Evolutionary conservation across 2,888 invertebrate genomes (phyloP), one percentile per base, ranked within the genome.

Genomic region (Sussaba pulchella): DNA sequence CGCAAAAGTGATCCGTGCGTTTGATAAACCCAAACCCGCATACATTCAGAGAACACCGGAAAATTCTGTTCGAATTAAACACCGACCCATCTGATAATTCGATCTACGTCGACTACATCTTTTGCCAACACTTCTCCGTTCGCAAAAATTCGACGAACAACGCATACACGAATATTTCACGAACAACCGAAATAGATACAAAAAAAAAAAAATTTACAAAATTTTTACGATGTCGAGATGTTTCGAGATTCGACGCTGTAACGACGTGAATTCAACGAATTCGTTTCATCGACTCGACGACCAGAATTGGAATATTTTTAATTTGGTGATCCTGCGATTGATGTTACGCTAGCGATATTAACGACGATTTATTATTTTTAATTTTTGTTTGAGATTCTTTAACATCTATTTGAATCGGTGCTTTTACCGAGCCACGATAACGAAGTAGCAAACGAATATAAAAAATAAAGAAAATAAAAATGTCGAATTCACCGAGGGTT

Each of bases 401-500:
- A 8, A 24, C 24, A 19, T 61, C 19, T 41, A 39, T 41, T 61
- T 36, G 9, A 10, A 6, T 31, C n/a, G 17, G 39, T n/a, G 26
- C 8, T 2, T 41, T 36, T 59, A 1, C 12, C 8, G 36, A 57
- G 31, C 52, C 24, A 31, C 31, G 39, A 36, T 39, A 61, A 61
- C 8, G 10, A 41, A 41, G n/a, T 5, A 31, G 6, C 2, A 39
- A 10, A 10, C 2, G 43, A 61, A 47, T 10, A 12, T 17, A 57
- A 31, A 21, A 14, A 59, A 64, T 19, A 3, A 14, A 17, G 19
- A 4, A 19, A 9, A 10, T 2, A 59, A 86, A 78, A 72, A 90
- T 90, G 89, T 90, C 89, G 73, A 85, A 81, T 59, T 87, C 89
- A 43, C 87, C 90, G 14, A 83, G 81, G 57, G 72, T 81, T 2